Evolutionary conservation across 2,888 invertebrate species (phyloP), one percentile per base, ranked within the genome.

Genomic region (Arrhopalites spinosus): DNA sequence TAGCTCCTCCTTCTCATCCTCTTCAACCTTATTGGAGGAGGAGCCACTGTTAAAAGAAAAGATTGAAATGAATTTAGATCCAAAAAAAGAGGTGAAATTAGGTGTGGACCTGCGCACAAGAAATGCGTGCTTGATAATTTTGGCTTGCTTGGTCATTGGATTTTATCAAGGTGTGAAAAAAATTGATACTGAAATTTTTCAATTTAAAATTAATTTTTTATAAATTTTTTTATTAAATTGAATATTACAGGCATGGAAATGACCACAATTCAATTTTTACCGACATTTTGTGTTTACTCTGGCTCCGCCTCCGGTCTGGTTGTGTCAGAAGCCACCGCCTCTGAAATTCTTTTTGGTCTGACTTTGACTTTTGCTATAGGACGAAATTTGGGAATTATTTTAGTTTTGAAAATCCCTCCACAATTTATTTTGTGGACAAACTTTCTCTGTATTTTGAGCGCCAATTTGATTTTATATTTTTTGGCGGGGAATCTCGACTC

Each of bases 81-180:
- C 8, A 13, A 17, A 3, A 3, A n/a, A n/a, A 7, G 20, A n/a
- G 7, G 59, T n/a, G n/a, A n/a, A n/a, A n/a, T n/a, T n/a, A n/a
- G 1, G 23, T 43, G 5, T 67, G 80, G 1, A 73, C 80, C 15
- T 50, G 73, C 11, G 53, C 5, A 53, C 53, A 3, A n/a, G 11
- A 3, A 13, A 17, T 3, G 13, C n/a, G n/a, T 3, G n/a, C 25
- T 17, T 53, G 11, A 53, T n/a, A 53, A 3, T 53, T n/a, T 68
- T 81, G 0, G 74, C 80, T 1, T 75, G 64, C 1, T 66, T 73
- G 13, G 56, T 73, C 15, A 25, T 79, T 15, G 78, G 78, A 50
- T 64, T 56, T n/a, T 80, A 79, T 61, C 70, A 56, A 13, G 79
- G 78, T 8, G 70, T n/a, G n/a, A n/a, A n/a, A n/a, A n/a, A n/a